phyloP scores from a whole-genome alignment of 2,797 vertebrate species.

The Pipistrellus nathusii region DNA sequence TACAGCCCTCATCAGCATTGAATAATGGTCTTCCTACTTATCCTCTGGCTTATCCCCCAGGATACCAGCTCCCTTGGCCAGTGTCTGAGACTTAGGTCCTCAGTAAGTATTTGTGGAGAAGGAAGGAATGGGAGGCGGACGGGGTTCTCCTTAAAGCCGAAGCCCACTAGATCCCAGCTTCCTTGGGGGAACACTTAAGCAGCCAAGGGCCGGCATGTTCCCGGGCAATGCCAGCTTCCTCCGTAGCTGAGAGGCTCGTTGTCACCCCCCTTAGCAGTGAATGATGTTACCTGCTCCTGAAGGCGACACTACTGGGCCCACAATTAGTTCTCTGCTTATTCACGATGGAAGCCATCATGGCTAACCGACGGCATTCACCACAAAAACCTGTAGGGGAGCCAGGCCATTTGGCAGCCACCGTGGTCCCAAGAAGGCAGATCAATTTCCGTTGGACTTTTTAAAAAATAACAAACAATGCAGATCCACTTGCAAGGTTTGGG shows the following conservation, averaged over 20 bases:
- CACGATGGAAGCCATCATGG: slow-evolving; percentile 7
- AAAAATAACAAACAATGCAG: slow-evolving; percentile 70
- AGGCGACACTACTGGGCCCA: not conserved
- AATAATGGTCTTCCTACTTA: not conserved
- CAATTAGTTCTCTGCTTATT: slow-evolving; percentile 58
- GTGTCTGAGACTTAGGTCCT: not conserved
- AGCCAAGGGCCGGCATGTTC: accelerated
- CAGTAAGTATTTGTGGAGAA: not conserved
- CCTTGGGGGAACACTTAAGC: not conserved
- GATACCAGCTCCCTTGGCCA: accelerated
- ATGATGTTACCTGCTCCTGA: slow-evolving; percentile 33
- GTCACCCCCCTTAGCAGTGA: not conserved
- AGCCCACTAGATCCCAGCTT: not conserved
- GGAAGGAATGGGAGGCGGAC: not conserved
- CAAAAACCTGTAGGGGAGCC: slow-evolving; percentile 56
- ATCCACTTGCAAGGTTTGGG: not conserved
- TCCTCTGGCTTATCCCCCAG: not conserved
- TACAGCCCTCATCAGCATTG: not conserved
- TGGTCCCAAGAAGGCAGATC: slow-evolving; percentile 60
- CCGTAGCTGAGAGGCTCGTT: not conserved
- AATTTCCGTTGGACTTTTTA: slow-evolving; percentile 70
- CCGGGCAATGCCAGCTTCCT: not conserved
- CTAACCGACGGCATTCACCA: not conserved
- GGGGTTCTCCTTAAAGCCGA: not conserved
- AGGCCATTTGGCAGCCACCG: slow-evolving; percentile 45